Evolutionary conservation across 2,888 invertebrate genomes (phyloP).

Genomic region (Orchestes rusci): DNA sequence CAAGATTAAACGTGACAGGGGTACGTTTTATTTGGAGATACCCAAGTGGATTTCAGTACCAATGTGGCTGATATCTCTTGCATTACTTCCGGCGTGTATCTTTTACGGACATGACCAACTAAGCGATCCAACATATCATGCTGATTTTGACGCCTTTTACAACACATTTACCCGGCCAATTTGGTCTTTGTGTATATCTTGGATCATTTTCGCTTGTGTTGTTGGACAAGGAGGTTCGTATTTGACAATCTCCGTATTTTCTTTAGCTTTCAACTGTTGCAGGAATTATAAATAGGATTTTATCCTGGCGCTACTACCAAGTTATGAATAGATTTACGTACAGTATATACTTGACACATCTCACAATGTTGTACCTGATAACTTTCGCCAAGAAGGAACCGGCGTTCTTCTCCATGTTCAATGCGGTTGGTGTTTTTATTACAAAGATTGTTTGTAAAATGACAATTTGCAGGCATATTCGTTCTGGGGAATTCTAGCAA

Average conservation of each 20-base stretch:
- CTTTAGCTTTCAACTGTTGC: background rate
- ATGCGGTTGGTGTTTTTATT: background rate
- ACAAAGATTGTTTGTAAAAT: too few species aligned
- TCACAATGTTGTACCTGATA: slow-evolving; percentile 21
- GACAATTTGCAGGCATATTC: slow-evolving; percentile 37
- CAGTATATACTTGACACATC: slow-evolving; percentile 49
- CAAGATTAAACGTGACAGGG: slow-evolving; percentile 16
- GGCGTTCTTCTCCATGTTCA: background rate
- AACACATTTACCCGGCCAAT: slow-evolving; percentile 39
- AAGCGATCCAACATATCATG: slow-evolving; percentile 14
- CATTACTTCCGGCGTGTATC: slow-evolving; percentile 21
- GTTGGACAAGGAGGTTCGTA: slow-evolving; percentile 44
- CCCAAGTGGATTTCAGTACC: slow-evolving; percentile 2
- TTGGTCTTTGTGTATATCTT: slow-evolving; percentile 44
- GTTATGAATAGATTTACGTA: slow-evolving; percentile 49
- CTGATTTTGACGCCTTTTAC: slow-evolving; percentile 24
- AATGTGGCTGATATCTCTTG: slow-evolving; percentile 20
- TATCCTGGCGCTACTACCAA: slow-evolving; percentile 47
- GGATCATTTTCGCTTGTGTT: slow-evolving; percentile 45
- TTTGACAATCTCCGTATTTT: background rate
- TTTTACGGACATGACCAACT: slow-evolving; percentile 26
- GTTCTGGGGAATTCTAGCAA: slow-evolving; percentile 44
- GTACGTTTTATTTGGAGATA: background rate
- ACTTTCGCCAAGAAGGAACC: background rate
- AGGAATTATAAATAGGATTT: slow-evolving; percentile 48